Evolutionary conservation across 1,140 invertebrate genomes (phyloP).

Genomic region (Leguminivora glycinivorella): DNA sequence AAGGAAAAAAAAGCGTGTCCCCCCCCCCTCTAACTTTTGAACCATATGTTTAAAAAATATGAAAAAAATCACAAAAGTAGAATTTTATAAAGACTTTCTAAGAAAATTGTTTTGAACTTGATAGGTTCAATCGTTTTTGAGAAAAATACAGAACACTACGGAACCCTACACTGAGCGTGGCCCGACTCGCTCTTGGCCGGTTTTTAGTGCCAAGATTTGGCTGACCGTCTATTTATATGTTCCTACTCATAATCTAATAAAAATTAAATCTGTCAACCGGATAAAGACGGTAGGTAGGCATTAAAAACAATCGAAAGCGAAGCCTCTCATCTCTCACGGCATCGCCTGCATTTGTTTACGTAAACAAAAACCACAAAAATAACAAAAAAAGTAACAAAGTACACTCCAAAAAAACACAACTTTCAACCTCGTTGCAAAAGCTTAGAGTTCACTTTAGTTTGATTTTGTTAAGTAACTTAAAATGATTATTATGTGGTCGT

Average conservation of each 20-base stretch:
- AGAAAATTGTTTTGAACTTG: too few relatives aligned
- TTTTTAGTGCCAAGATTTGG: too few relatives aligned
- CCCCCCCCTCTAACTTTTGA: too few relatives aligned
- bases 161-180: too few relatives aligned
- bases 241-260: neutral
- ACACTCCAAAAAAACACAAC: neutral
- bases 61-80: too few relatives aligned
- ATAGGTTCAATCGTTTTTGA: too few relatives aligned
- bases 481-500: neutral
- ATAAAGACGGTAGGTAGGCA: neutral
- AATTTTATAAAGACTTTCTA: too few relatives aligned
- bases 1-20: too few relatives aligned
- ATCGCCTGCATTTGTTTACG: neutral
- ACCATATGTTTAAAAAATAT: too few relatives aligned
- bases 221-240: neutral
- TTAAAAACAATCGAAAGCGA: slow-evolving; percentile 7
- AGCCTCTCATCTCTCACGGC: neutral
- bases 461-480: neutral
- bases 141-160: too few relatives aligned
- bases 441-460: neutral
- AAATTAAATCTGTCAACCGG: neutral
- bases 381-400: neutral
- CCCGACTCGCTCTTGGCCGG: too few relatives aligned
- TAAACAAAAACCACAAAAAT: neutral
- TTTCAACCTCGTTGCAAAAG: neutral